Conservation (phyloP, 2,888 invertebrate species). For the Odontomyia ornata region DNA sequence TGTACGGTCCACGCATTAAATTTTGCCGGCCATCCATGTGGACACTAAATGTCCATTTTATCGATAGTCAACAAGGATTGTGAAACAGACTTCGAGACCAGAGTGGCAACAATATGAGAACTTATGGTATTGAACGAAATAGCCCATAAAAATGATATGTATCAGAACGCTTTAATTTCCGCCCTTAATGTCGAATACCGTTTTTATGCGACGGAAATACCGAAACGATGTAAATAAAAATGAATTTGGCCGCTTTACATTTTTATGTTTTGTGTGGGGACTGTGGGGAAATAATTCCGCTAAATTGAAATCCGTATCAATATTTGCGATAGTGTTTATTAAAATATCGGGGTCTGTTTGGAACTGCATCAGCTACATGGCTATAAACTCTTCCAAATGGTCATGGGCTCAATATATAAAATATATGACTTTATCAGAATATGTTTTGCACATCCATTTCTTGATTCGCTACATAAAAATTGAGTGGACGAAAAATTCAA, state of each 20-base stretch:
- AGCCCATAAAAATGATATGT: conserved; percentile 27
- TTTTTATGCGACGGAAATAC: conserved; percentile 19
- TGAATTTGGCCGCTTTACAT: neutral
- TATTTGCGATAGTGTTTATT: conserved; percentile 6
- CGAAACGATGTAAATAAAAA: conserved; percentile 16
- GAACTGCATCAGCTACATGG: neutral
- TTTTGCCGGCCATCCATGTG: neutral
- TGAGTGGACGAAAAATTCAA: too few species aligned
- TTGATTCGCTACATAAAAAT: too few species aligned
- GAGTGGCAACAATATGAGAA: conserved; percentile 3
- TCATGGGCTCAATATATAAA: too few species aligned
- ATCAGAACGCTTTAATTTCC: conserved; percentile 13
- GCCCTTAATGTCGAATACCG: neutral
- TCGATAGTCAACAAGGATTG: neutral
- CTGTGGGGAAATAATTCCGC: neutral
- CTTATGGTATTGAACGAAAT: conserved; percentile 9
- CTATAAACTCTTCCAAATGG: neutral
- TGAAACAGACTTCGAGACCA: neutral
- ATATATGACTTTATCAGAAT: too few species aligned
- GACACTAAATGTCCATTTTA: conserved; percentile 10
- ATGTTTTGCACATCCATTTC: too few species aligned
- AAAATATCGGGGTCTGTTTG: neutral
- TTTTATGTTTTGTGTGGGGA: neutral
- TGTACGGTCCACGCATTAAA: neutral
- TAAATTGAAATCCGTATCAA: conserved; percentile 15